Evolutionary conservation across 2,888 invertebrate species (phyloP).

Genomic region (Uropetala carovei): DNA sequence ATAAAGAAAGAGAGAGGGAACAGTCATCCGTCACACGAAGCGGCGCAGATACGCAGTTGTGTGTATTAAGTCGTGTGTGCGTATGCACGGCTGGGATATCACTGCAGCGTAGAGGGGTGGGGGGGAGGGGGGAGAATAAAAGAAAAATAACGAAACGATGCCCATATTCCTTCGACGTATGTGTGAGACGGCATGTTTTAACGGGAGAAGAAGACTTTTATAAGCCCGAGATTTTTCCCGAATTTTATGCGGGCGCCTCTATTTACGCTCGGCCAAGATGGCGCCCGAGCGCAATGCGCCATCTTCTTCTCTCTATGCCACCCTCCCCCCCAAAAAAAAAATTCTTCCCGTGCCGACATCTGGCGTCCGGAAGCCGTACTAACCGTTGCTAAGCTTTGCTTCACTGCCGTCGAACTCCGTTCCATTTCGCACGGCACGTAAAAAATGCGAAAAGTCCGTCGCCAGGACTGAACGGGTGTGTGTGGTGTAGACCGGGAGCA

Average conservation of each 20-base stretch:
- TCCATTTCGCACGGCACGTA: neutral
- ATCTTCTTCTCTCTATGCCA: too few relatives aligned
- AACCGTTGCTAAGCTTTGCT: conserved; percentile 2
- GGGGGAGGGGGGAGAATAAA: neutral
- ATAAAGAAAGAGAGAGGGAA: neutral
- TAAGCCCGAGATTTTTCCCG: neutral
- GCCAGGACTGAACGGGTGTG: neutral
- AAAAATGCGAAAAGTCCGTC: neutral
- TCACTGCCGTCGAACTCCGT: neutral
- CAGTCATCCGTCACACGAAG: neutral
- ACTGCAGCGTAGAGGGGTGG: neutral
- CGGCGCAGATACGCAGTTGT: neutral
- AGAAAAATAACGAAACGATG: neutral
- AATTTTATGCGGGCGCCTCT: conserved; percentile 25
- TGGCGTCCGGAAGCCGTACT: neutral
- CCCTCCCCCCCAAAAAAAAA: neutral
- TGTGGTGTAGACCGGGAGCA: neutral
- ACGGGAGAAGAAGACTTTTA: conserved; percentile 3
- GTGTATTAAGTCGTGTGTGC: neutral
- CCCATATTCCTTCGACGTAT: neutral
- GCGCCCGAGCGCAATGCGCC: neutral
- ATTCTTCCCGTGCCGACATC: neutral
- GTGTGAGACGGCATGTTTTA: conserved; percentile 4
- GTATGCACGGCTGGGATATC: neutral
- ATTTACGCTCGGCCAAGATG: conserved; percentile 1